A percentile compares a stretch with the other conserved stretches of the same genome.
Conservation (phyloP, 1,140 invertebrate species). For the Hycleus phaleratus region DNA sequence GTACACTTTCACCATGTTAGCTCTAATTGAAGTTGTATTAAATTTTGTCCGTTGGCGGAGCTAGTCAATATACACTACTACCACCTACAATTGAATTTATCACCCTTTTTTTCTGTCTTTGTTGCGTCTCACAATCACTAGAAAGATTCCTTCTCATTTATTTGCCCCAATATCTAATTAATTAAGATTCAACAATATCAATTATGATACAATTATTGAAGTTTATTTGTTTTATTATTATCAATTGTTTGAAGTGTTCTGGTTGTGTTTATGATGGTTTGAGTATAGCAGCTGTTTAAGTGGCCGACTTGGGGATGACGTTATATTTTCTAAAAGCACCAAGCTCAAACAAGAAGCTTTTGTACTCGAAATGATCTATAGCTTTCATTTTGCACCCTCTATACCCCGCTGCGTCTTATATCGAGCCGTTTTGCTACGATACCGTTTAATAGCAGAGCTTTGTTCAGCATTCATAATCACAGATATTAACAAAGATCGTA, state of each 20-base stretch:
- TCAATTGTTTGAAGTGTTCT: too few species aligned
- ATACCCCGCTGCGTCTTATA: constrained; percentile 14
- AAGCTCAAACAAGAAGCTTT: constrained; percentile 22
- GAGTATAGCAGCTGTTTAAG: constrained; percentile 2
- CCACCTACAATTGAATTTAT: neutral
- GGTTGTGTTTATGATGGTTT: too few species aligned
- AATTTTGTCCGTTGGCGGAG: constrained; percentile 1
- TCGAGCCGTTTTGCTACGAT: neutral
- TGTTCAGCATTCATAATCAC: neutral
- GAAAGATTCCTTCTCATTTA: neutral
- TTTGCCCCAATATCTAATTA: neutral
- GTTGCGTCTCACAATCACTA: too few species aligned
- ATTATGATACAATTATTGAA: neutral
- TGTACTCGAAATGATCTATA: constrained; percentile 31
- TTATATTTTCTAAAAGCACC: constrained; percentile 7
- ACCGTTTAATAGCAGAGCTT: neutral
- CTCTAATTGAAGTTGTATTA: constrained; percentile 3
- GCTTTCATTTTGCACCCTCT: constrained; percentile 26
- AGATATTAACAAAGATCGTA: neutral
- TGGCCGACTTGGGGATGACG: constrained; percentile 11
- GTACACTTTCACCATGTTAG: constrained; percentile 11
- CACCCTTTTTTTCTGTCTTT: neutral
- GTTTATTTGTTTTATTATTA: neutral
- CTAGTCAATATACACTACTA: neutral
- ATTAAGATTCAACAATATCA: neutral